phyloP scores from a whole-genome alignment of 2,888 invertebrate species.

The Azorinus chamasolen region DNA sequence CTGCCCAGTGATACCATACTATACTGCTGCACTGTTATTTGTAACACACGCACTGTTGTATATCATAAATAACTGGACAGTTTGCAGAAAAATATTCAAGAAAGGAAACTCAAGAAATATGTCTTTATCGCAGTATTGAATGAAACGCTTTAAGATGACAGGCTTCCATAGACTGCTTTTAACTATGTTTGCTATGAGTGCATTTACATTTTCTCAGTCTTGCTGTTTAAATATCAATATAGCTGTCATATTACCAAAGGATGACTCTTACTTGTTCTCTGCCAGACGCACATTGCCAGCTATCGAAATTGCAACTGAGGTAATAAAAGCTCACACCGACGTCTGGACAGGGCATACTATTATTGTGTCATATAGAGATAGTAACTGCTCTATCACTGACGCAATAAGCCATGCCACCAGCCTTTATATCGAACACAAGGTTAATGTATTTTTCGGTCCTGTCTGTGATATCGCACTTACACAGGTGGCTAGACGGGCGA shows the following conservation, averaged over 20 bases:
- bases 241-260: slow-evolving; percentile 75
- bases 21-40: too few relatives aligned
- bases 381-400: slow-evolving; percentile 74
- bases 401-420: slow-evolving; percentile 80
- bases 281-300: slow-evolving; percentile 80
- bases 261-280: slow-evolving; percentile 74
- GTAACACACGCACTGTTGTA: too few relatives aligned
- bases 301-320: slow-evolving; percentile 79
- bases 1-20: too few relatives aligned
- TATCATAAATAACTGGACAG: too few relatives aligned
- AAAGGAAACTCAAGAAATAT: too few relatives aligned
- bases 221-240: slow-evolving; percentile 72
- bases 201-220: too few relatives aligned
- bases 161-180: too few relatives aligned
- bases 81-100: too few relatives aligned
- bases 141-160: too few relatives aligned
- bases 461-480: slow-evolving; percentile 90
- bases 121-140: too few relatives aligned
- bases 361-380: slow-evolving; percentile 72
- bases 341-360: slow-evolving; percentile 55
- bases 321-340: slow-evolving; percentile 54
- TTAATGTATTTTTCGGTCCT: slow-evolving; percentile 84
- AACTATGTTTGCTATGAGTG: too few relatives aligned
- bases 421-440: slow-evolving; percentile 72
- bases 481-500: slow-evolving; percentile 94